Conservation (phyloP, 2,888 invertebrate species). For the Plutella xylostella region DNA sequence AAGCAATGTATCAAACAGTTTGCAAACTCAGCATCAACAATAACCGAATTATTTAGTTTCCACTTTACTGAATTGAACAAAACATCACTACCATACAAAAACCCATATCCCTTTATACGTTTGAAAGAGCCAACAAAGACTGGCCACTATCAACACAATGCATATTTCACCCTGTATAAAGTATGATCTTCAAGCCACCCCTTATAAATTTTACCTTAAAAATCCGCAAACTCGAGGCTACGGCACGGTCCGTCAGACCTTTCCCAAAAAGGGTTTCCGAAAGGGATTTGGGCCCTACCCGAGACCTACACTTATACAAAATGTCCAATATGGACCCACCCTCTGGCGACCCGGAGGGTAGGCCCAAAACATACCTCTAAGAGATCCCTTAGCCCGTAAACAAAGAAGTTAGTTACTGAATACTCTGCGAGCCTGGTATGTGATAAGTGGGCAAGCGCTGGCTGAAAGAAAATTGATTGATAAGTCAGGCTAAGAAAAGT, state of each 20-base stretch:
- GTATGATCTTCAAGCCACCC: conserved; percentile 26
- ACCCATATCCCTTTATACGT: too few species aligned
- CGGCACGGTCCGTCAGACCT: conserved; percentile 56
- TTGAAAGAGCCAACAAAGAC: too few species aligned
- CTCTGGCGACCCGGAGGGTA: conserved; percentile 34
- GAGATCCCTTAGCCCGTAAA: conserved; percentile 43
- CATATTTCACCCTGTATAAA: conserved; percentile 19
- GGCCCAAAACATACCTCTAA: conserved; percentile 47
- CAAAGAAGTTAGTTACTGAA: conserved; percentile 57
- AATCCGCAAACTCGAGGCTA: conserved; percentile 66
- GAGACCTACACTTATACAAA: conserved; percentile 67
- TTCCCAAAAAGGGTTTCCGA: conserved; percentile 60
- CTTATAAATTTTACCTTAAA: conserved; percentile 69
- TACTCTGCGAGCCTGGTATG: conserved; percentile 35
- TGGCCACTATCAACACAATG: too few species aligned
- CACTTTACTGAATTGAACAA: too few species aligned
- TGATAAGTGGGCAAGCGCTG: conserved; percentile 11
- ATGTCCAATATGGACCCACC: conserved; percentile 60
- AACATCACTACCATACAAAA: too few species aligned
- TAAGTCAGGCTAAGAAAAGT: too few species aligned
- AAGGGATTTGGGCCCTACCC: conserved; percentile 67
- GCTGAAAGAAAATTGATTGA: too few species aligned
- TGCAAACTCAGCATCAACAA: too few species aligned
- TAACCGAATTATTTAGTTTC: too few species aligned
- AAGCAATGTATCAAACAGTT: too few species aligned